Evolutionary conservation across 2,113 vertebrate genomes (phyloP), one percentile per base, ranked within the genome.

Genomic region (Drymodes brunneopygia): DNA sequence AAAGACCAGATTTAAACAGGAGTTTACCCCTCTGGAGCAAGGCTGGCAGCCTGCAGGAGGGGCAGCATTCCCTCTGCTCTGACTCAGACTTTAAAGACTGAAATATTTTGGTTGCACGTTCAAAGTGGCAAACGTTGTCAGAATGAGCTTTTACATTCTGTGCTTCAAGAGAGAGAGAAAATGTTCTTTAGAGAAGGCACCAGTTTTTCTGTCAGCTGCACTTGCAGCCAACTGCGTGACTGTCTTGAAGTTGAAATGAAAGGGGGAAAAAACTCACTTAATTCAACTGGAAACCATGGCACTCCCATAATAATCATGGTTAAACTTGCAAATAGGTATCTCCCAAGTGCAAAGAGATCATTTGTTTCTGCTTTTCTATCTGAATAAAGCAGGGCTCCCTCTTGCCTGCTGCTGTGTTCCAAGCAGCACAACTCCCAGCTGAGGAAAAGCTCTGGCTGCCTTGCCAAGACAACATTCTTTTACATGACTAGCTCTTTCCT

Each of bases 401-500:
- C 71, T 92, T 64, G 83, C 88, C 61, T 96, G 81, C 65, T 65
- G 29, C 60, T 86, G 69, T 93, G 58, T 86, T 92, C 82, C 86
- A 83, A 81, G 29, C 83, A 91, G 85, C 84, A 87, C 87, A 92
- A 57, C 89, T 97, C 85, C 74, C 14, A 0, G 91, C 86, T 10
- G 36, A 92, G 89, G 91, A 87, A 97, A 97, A 97, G 94, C 86
- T 15, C 77, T 56, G 7, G 0, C 77, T 62, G 61, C 18, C 69
- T 48, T 96, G 97, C 95, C 95, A 97, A 95, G 86, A 95, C 95
- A 95, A 92, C 92, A 96, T 96, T 96, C 87, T 94, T 96, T 67
- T 73, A 90, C 65, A 95, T 96, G 96, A 97, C 96, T 94, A 91
- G 93, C 91, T 97, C 95, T 97, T 97, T 97, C 97, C 96, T 87